phyloP scores from a whole-genome alignment of 1,140 invertebrate species.

The Calephelis virginiensis region DNA sequence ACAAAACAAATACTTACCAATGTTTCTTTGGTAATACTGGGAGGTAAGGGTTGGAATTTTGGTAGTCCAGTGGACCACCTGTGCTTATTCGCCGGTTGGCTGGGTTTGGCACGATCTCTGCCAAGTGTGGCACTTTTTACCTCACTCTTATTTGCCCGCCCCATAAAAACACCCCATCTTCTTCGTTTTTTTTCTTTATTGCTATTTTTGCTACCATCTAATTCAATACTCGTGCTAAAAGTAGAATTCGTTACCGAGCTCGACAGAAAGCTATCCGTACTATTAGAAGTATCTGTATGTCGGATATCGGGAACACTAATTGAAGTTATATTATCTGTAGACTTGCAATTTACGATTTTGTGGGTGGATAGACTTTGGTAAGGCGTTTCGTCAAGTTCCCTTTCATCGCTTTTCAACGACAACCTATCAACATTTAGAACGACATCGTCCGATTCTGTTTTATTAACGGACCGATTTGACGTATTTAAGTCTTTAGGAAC shows the following conservation, averaged over 20 bases:
- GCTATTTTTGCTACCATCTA: slow-evolving; percentile 46
- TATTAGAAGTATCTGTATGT: slow-evolving; percentile 40
- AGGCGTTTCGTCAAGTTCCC: slow-evolving; percentile 61
- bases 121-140: slow-evolving; percentile 83
- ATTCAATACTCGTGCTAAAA: slow-evolving; percentile 46
- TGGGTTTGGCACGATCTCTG: slow-evolving; percentile 76
- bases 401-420: slow-evolving; percentile 52
- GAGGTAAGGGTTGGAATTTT: slow-evolving; percentile 83
- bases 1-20: slow-evolving; percentile 78
- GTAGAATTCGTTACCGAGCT: slow-evolving; percentile 58
- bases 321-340: slow-evolving; percentile 68
- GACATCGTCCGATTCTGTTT: slow-evolving; percentile 41
- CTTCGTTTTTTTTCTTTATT: slow-evolving; percentile 81
- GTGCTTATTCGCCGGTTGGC: slow-evolving; percentile 77
- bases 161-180: slow-evolving; percentile 82
- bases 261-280: slow-evolving; percentile 49
- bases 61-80: slow-evolving; percentile 83
- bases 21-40: slow-evolving; percentile 86
- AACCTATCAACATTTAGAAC: slow-evolving; percentile 43
- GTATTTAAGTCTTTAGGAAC: slow-evolving; percentile 50
- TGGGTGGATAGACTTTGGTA: slow-evolving; percentile 68
- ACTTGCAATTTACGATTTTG: slow-evolving; percentile 49
- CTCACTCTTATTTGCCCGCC: slow-evolving; percentile 78
- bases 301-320: slow-evolving; percentile 55
- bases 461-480: slow-evolving; percentile 44